Evolutionary conservation across 2,113 vertebrate genomes (phyloP).

Genomic region (Zosterops pallidus): DNA sequence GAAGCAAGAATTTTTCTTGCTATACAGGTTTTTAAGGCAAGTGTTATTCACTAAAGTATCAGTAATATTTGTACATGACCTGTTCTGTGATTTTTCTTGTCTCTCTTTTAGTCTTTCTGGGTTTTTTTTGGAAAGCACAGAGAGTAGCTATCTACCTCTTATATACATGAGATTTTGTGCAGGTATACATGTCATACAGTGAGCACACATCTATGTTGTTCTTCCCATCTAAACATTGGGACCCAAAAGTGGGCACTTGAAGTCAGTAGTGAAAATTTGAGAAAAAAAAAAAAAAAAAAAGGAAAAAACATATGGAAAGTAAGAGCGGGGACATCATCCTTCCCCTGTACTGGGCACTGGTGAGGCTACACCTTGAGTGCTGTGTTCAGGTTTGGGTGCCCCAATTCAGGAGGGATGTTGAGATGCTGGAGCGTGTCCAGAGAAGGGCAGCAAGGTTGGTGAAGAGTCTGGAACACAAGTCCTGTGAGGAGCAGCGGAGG

Average conservation of each 20-base stretch:
- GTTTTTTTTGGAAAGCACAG: not conserved
- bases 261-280: not conserved
- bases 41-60: not conserved
- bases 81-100: not conserved
- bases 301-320: not conserved
- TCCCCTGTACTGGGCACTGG: accelerated
- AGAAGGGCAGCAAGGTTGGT: not conserved
- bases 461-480: not conserved
- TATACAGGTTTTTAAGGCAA: not conserved
- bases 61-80: not conserved
- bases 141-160: not conserved
- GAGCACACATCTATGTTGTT: not conserved
- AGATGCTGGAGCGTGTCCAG: not conserved
- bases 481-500: no score
- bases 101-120: not conserved
- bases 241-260: not conserved
- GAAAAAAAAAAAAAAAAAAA: not conserved
- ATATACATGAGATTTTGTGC: not conserved
- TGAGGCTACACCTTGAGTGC: accelerated
- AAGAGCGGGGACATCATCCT: not conserved
- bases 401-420: not conserved
- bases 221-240: accelerated
- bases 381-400: not conserved
- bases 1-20: not conserved
- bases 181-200: not conserved